phyloP scores from a whole-genome alignment of 2,888 invertebrate genomes.

The Acronicta aceris region DNA sequence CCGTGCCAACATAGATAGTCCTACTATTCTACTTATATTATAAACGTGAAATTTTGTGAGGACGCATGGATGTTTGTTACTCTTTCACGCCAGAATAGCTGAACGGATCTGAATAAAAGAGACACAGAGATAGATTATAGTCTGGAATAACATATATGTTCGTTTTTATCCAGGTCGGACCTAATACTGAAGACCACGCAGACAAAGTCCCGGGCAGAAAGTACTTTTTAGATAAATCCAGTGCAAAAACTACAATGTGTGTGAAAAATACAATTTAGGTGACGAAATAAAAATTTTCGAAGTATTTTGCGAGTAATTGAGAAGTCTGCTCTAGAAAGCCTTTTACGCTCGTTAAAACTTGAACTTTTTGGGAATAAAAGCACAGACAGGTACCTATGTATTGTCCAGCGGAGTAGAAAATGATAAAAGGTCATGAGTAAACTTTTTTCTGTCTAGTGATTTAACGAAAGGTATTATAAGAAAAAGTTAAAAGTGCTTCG shows the following conservation, averaged over 20 bases:
- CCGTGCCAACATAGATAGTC: slow-evolving; percentile 5
- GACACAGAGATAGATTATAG: too few relatives aligned
- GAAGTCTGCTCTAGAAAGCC: not conserved
- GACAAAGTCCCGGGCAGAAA: too few relatives aligned
- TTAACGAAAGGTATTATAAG: slow-evolving; percentile 7
- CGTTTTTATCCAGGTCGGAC: too few relatives aligned
- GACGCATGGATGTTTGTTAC: too few relatives aligned
- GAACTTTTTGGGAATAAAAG: slow-evolving; percentile 1
- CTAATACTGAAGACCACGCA: too few relatives aligned
- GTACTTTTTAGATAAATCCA: slow-evolving; percentile 2
- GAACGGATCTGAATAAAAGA: too few relatives aligned
- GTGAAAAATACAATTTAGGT: not conserved
- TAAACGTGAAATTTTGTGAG: too few relatives aligned
- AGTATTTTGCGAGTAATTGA: not conserved
- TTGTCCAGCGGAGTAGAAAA: slow-evolving; percentile 1
- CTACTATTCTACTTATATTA: too few relatives aligned
- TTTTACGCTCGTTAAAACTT: slow-evolving; percentile 7
- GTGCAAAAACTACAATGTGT: slow-evolving; percentile 8
- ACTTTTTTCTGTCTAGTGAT: slow-evolving; percentile 10
- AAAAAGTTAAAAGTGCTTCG: not conserved
- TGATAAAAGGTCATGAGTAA: slow-evolving; percentile 12
- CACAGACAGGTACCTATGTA: not conserved
- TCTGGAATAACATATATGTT: too few relatives aligned
- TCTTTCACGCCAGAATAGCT: too few relatives aligned
- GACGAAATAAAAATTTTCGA: not conserved